phyloP scores from a whole-genome alignment of 2,888 invertebrate species.

The Hemistola chrysoprasaria region DNA sequence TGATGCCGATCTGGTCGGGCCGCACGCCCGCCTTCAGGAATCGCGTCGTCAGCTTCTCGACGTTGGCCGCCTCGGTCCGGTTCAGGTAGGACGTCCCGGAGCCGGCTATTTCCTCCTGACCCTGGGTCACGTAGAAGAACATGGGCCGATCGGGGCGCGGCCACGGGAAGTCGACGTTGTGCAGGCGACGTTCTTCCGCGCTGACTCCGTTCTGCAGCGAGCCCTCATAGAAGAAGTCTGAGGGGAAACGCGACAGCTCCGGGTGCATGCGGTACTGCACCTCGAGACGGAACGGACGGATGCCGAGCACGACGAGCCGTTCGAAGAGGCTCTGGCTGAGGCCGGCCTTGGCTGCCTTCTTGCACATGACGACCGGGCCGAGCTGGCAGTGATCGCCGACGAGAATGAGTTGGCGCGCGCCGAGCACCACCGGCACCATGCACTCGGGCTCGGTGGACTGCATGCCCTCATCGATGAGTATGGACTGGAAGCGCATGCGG shows the following conservation, averaged over 20 bases:
- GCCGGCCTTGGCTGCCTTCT: constrained; percentile 98
- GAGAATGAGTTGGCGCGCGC: constrained; percentile 97
- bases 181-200: constrained; percentile 94
- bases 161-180: constrained; percentile 98
- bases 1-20: constrained; percentile 99
- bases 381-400: constrained; percentile 99
- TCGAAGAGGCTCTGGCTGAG: constrained; percentile 98
- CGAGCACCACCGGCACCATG: constrained; percentile 99
- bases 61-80: constrained; percentile 98
- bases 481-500: constrained; percentile 96
- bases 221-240: constrained; percentile 99
- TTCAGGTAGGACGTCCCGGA: constrained; percentile 99
- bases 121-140: constrained; percentile 99
- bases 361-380: constrained; percentile 99
- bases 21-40: constrained; percentile 97
- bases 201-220: constrained; percentile 99
- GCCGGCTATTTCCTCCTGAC: constrained; percentile 99
- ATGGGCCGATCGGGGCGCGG: constrained; percentile 97
- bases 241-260: constrained; percentile 97
- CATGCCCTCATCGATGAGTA: constrained; percentile 98
- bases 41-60: constrained; percentile 98
- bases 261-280: constrained; percentile 99
- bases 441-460: constrained; percentile 99
- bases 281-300: constrained; percentile 97
- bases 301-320: constrained; percentile 97